Percentiles rank a stretch among this genome's conserved stretches.
phyloP scores from a whole-genome alignment of 2,113 vertebrate genomes.

The Eonycteris spelaea region DNA sequence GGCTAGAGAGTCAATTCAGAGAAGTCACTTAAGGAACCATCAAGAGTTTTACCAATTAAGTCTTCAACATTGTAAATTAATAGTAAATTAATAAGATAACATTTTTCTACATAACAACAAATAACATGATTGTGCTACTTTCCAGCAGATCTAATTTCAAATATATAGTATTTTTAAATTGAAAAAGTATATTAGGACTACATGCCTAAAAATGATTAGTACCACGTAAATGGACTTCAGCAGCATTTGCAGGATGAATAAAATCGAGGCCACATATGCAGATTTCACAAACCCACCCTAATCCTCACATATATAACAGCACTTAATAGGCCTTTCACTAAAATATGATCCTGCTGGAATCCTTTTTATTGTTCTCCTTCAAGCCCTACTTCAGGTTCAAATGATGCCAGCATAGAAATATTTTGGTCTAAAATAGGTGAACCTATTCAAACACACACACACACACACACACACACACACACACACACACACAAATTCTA shows the following conservation, averaged over 20 bases:
- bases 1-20: conserved; percentile 54
- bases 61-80: neutral
- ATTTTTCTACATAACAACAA: neutral
- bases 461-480: too few relatives aligned
- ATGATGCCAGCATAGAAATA: neutral
- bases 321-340: neutral
- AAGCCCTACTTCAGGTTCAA: neutral
- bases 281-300: neutral
- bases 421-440: neutral
- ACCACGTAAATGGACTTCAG: neutral
- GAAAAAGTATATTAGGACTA: neutral
- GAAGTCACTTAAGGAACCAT: neutral
- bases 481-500: conserved; percentile 29
- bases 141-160: neutral
- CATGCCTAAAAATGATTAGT: neutral
- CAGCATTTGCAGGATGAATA: neutral
- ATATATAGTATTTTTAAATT: neutral
- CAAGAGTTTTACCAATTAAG: neutral
- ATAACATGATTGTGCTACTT: neutral
- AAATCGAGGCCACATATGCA: neutral
- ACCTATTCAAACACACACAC: too few relatives aligned
- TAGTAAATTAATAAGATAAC: neutral
- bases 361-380: neutral
- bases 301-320: neutral
- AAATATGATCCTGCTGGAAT: neutral